These are phyloP conservation scores for Squalus acanthias DNA, from an alignment of 2,797 vertebrate genomes.

Conservation along the genomic window DNA sequence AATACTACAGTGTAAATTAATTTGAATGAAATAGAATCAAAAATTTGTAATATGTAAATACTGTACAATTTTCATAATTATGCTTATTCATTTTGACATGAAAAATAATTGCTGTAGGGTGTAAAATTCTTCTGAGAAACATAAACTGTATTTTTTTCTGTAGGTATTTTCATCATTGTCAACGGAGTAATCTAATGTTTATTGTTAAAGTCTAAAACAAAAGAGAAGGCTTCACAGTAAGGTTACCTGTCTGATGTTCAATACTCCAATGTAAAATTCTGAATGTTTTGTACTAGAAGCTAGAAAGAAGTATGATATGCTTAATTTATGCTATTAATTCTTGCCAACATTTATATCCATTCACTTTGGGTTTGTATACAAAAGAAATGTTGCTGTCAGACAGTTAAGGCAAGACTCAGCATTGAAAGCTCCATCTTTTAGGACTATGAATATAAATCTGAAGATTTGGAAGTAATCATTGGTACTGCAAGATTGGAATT, in stretches of 20 bases:
- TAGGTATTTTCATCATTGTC: not conserved
- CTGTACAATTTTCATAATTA: constrained; percentile 57
- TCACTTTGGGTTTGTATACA: too few relatives aligned
- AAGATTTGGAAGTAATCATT: not conserved
- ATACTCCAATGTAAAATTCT: not conserved
- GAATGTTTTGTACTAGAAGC: not conserved
- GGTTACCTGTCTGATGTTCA: not conserved
- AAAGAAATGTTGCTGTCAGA: too few relatives aligned
- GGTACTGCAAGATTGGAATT: not conserved
- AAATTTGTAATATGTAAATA: constrained; percentile 62
- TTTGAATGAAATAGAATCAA: constrained; percentile 59
- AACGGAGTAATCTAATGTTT: not conserved
- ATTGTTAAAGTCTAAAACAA: not conserved
- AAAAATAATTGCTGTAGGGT: constrained; percentile 43
- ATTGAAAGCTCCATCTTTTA: not conserved
- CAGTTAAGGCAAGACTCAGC: not conserved
- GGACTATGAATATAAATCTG: not conserved
- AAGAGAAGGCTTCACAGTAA: not conserved
- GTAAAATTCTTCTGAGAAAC: not conserved
- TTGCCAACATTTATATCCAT: not conserved
- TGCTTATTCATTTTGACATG: constrained; percentile 57
- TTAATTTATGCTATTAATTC: not conserved
- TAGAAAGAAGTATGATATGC: not conserved
- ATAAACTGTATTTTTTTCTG: not conserved
- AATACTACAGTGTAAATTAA: constrained; percentile 48